These are phyloP conservation scores for Sphaerodactylus townsendi DNA, from an alignment of 2,113 vertebrate species.

Conservation along the genomic window DNA sequence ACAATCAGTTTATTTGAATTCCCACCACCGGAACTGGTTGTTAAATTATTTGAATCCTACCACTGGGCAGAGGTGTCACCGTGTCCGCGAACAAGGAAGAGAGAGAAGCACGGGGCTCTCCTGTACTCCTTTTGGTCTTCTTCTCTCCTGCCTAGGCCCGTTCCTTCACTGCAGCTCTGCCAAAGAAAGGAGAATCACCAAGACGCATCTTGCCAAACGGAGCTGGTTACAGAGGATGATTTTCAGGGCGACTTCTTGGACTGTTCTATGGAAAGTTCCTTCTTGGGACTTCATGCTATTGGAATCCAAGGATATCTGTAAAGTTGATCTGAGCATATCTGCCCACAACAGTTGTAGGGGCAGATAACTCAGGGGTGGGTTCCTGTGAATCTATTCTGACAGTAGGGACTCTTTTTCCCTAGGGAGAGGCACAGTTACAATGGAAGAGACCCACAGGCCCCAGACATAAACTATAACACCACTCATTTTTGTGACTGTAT, in stretches of 20 bases:
- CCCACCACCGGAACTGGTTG: no score
- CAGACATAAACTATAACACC: background rate
- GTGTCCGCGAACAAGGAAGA: background rate
- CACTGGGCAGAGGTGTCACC: no score
- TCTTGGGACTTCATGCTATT: background rate
- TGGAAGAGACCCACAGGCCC: background rate
- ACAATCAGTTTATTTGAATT: no score
- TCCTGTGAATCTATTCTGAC: background rate
- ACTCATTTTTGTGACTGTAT: background rate
- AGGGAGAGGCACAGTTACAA: no score
- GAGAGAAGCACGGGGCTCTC: no score
- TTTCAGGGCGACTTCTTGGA: slow-evolving; percentile 5
- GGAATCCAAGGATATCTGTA: background rate
- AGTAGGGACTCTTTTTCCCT: no score
- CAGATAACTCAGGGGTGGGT: background rate
- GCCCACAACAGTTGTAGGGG: background rate
- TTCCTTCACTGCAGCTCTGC: background rate
- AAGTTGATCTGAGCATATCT: background rate
- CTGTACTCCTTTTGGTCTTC: no score
- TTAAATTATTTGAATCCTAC: no score
- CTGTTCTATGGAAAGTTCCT: slow-evolving; percentile 12
- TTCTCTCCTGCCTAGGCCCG: background rate
- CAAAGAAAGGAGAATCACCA: background rate
- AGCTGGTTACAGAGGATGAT: background rate
- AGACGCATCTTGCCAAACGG: slow-evolving; percentile 7